These are phyloP conservation scores for Xiphophorus maculatus DNA, from an alignment of 2,113 vertebrate genomes.

Conservation along the genomic window DNA sequence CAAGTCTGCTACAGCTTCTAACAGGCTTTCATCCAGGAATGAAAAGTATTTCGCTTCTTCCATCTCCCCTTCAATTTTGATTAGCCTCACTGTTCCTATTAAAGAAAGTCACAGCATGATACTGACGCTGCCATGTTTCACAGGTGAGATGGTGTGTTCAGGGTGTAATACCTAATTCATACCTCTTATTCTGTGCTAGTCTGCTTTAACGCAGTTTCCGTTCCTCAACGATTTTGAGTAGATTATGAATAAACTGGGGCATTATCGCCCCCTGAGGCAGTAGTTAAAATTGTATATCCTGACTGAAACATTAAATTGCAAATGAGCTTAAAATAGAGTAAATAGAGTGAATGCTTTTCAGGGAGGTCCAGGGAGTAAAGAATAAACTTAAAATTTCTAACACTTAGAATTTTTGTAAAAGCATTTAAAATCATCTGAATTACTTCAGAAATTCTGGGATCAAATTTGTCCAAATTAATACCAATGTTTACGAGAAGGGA, in stretches of 20 bases:
- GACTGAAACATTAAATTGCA: not conserved
- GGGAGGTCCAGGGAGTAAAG: not conserved
- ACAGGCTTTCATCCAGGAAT: not conserved
- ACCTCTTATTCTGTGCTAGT: too few relatives aligned
- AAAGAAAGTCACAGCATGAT: not conserved
- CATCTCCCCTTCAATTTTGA: not conserved
- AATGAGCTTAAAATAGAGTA: not conserved
- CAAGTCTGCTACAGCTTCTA: not conserved
- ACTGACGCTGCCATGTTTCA: not conserved
- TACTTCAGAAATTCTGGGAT: constrained; percentile 60
- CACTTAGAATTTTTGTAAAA: constrained; percentile 50
- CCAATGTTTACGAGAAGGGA: constrained; percentile 40
- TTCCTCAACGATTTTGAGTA: not conserved
- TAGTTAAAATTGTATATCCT: not conserved
- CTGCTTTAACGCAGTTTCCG: not conserved
- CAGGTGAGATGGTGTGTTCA: not conserved
- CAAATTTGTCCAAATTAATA: constrained; percentile 62
- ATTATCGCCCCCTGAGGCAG: not conserved
- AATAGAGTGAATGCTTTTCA: not conserved
- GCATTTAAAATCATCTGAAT: constrained; percentile 71
- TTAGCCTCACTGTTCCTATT: not conserved
- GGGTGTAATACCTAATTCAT: too few relatives aligned
- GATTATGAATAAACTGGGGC: not conserved
- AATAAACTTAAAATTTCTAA: not conserved
- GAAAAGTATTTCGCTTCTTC: not conserved